Base-by-base conservation (phyloP, 2,888 invertebrate species). In the Nasonovia ribisnigri region DNA sequence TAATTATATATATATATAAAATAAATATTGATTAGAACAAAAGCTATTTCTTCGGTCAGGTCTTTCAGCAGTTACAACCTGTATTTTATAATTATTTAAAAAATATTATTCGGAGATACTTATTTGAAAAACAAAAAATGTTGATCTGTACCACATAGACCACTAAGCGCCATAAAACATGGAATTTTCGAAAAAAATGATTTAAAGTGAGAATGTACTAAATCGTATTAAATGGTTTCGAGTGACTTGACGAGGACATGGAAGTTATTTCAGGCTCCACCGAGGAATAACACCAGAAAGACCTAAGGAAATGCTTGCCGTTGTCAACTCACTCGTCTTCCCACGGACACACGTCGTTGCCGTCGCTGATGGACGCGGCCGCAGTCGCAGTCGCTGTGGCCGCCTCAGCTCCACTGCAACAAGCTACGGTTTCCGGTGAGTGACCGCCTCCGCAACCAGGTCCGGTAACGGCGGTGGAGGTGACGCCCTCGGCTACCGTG, bases 271-370 rank as follows among this genome's bases (percentile, higher is more conserved):
- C 20, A 67, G 20, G 36, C 6, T 1, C 16, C 13, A 77, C 6
- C 20, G 20, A 6, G 20, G 8, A 3, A 36, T 8, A 1, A 36
- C 36, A 77, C 20, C 36, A 20, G 20, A 8, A 36, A 77, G 20
- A 6, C 36, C 2, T 77, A 36, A 36, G 36, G 36, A 36, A 6
- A 11, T 16, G n/a, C 0, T 67, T 16, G 36, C 6, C 6, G 36
- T 8, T 6, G 24, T 3, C 77, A 67, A 98, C 98, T 98, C 97
- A 98, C 98, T 98, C 98, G 96, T 98, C 98, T 97, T 98, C 98
- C 98, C 98, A 98, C 94, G 98, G 98, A 96, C 98, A 98, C 96
- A 98, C 97, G 96, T 98, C 98, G 96, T 96, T 96, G 46, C 95
- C 95, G 10, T 96, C 90, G 95, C 95, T 29, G 94, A 51, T 87